Conservation (phyloP, 2,888 invertebrate species). For the Oscheius onirici region DNA sequence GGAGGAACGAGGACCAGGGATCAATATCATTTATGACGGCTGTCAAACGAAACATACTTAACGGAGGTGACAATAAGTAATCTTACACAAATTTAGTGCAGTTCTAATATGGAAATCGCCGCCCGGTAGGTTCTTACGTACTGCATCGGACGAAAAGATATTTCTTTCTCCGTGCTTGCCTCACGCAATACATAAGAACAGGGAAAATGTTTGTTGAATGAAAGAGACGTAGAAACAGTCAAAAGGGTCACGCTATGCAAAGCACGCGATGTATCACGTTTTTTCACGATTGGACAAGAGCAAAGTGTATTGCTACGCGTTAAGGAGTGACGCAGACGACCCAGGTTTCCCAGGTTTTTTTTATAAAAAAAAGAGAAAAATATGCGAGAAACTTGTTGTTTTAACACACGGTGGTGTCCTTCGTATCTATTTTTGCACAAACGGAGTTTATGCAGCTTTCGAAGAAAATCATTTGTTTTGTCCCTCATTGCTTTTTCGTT, state of each 20-base stretch:
- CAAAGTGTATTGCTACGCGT: too few relatives aligned
- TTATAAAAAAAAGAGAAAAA: neutral
- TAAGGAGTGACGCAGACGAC: neutral
- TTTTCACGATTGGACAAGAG: neutral
- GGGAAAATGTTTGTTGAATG: too few relatives aligned
- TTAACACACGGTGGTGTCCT: neutral
- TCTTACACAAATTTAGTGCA: too few relatives aligned
- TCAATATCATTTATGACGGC: too few relatives aligned
- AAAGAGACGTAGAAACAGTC: slow-evolving; percentile 7
- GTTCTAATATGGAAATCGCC: too few relatives aligned
- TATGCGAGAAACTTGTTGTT: neutral
- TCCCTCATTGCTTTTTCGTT: neutral
- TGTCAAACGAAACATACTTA: too few relatives aligned
- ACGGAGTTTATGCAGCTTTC: neutral
- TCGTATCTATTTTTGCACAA: neutral
- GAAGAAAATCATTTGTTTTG: neutral
- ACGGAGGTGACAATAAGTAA: too few relatives aligned
- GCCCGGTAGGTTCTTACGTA: too few relatives aligned
- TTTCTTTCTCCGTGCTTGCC: too few relatives aligned
- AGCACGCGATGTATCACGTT: slow-evolving; percentile 6
- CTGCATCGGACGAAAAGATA: too few relatives aligned
- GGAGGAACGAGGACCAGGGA: slow-evolving; percentile 13
- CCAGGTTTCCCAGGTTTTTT: neutral
- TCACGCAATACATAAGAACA: too few relatives aligned
- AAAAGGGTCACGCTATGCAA: slow-evolving; percentile 12